phyloP scores from a whole-genome alignment of 2,113 vertebrate species.

The Poecile atricapillus region DNA sequence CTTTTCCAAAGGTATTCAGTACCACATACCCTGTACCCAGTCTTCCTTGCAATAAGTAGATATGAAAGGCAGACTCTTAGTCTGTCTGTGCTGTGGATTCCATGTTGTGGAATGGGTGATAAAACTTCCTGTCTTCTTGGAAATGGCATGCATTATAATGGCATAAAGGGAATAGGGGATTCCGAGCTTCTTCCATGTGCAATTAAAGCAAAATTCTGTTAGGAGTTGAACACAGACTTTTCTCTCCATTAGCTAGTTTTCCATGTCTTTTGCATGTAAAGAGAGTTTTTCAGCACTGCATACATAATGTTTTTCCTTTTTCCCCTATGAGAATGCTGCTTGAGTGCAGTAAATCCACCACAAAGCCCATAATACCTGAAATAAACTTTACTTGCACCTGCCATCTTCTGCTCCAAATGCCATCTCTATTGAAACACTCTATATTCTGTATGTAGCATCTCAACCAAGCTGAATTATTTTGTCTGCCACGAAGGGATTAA shows the following conservation, averaged over 20 bases:
- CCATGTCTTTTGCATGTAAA: not conserved
- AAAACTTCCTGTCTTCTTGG: not conserved
- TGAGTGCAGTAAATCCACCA: not conserved
- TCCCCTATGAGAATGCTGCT: not conserved
- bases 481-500: slow-evolving; percentile 40
- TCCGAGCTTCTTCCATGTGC: not conserved
- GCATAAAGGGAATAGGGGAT: not conserved
- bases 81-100: not conserved
- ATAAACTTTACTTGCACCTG: slow-evolving; percentile 1
- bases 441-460: not conserved
- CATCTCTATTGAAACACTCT: not conserved
- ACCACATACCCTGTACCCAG: not conserved
- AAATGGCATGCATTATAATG: not conserved
- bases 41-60: not conserved
- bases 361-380: not conserved
- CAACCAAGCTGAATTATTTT: slow-evolving; percentile 25
- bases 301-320: not conserved
- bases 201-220: not conserved
- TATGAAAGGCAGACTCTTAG: not conserved
- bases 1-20: not conserved
- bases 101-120: not conserved
- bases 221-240: not conserved
- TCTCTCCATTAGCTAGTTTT: not conserved
- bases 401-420: not conserved
- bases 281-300: not conserved